Base-by-base conservation (phyloP, 2,888 invertebrate species). In the Eueremaeus valkanovi region DNA sequence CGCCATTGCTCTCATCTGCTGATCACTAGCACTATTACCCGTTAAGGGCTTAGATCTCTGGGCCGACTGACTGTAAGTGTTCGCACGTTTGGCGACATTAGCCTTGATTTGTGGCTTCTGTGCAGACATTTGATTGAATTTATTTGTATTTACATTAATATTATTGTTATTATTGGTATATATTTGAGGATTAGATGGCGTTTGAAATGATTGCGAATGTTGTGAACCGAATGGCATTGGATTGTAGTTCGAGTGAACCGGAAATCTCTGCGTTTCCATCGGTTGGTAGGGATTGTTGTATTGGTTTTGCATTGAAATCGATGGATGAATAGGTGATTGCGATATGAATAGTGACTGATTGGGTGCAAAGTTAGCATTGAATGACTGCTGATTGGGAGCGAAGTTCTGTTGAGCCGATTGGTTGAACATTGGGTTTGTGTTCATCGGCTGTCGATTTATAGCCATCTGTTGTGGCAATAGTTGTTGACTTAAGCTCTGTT, bases 161-260 rank as follows among this genome's bases (percentile, higher is more conserved):
- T n/a, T n/a, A n/a, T n/a, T n/a, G 11, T 31, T 63, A 66, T 70
- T 70, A 1, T 45, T 70, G 1, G 31, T 27, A 45, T 27, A 24
- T 29, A 70, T 70, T 16, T 24, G 70, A 5, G 42, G 70, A 45
- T 45, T 68, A 21, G n/a, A 1, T 16, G n/a, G 27, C 24, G 70
- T 18, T 18, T 70, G 70, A 70, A 70, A 70, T 42, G 42, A 3
- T 42, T 66, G 63, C 16, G 55, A 24, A 55, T 40, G 40, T 40
- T 40, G 42, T 36, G 40, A 18, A 21, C 18, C 18, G 16, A 45
- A 42, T 3, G 27, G 21, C 27, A 70, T 27, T 45, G 24, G 42
- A 42, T 70, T 40, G 29, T 16, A 70, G 9, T 70, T 70, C 18
- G 24, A 18, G 0, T 70, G 70, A 45, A 45, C 16, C 5, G 70